Evolutionary conservation across 2,113 vertebrate species (phyloP).

Genomic region (Sapayoa aenigma): DNA sequence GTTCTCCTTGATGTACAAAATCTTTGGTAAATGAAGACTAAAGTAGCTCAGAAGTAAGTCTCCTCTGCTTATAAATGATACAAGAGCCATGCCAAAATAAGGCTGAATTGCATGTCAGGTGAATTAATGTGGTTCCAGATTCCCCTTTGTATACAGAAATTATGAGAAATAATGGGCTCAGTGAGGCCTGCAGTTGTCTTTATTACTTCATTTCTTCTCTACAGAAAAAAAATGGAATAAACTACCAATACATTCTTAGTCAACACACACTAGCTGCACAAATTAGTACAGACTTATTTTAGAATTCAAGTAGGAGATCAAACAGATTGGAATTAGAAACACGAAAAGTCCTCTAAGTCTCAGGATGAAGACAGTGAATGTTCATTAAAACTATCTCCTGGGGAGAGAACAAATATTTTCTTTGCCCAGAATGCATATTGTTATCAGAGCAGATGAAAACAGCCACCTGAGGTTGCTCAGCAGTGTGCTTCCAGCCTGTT

Average conservation of each 20-base stretch:
- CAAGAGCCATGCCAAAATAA: neutral
- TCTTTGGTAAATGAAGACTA: neutral
- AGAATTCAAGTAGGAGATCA: slow-evolving; percentile 3
- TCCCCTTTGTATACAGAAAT: neutral
- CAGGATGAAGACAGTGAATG: neutral
- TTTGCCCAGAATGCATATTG: neutral
- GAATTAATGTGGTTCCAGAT: neutral
- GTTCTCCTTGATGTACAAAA: neutral
- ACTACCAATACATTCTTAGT: neutral
- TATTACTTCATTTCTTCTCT: neutral
- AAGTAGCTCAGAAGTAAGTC: neutral
- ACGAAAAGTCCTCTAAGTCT: neutral
- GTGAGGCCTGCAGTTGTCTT: neutral
- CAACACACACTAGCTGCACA: neutral
- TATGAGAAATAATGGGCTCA: neutral
- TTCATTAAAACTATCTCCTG: neutral
- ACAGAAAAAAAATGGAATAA: neutral
- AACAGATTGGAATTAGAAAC: neutral
- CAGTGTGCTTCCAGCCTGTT: neutral
- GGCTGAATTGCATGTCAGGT: neutral
- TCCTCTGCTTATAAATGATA: neutral
- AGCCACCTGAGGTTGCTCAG: slow-evolving; percentile 19
- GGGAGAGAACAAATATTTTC: slow-evolving; percentile 9
- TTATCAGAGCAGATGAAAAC: slow-evolving; percentile 25
- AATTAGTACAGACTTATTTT: slow-evolving; percentile 8